These are phyloP conservation scores for Tupaia chinensis DNA, from an alignment of 2,113 vertebrate species.

Conservation along the genomic window DNA sequence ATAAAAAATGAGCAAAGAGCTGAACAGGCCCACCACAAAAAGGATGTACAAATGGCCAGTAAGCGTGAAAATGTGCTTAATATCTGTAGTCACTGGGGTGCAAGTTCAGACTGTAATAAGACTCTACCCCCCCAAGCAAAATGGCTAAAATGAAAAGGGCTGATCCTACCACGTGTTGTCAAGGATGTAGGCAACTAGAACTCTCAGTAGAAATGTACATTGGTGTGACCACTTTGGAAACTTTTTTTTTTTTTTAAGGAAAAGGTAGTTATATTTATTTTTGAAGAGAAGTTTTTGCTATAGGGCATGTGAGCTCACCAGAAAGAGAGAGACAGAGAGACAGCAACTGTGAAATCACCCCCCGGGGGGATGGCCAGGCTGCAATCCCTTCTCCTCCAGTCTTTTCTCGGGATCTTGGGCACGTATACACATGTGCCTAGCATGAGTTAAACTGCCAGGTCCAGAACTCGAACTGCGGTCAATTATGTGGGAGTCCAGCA, in stretches of 20 bases:
- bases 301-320: too few relatives aligned
- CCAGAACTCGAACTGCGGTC: too few relatives aligned
- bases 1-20: slow-evolving; percentile 11
- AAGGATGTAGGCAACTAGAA: background rate
- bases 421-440: too few relatives aligned
- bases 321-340: too few relatives aligned
- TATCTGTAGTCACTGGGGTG: background rate
- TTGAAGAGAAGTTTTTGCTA: too few relatives aligned
- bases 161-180: background rate
- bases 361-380: too few relatives aligned
- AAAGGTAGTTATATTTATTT: too few relatives aligned
- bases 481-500: too few relatives aligned
- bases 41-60: background rate
- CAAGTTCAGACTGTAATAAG: slow-evolving; percentile 21
- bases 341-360: too few relatives aligned
- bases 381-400: too few relatives aligned
- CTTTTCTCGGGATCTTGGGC: too few relatives aligned
- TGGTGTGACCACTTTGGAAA: slow-evolving; percentile 16
- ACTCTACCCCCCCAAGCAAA: background rate
- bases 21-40: background rate
- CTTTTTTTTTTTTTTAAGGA: background rate
- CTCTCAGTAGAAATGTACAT: background rate
- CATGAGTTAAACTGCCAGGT: too few relatives aligned
- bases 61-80: background rate
- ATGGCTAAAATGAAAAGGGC: slow-evolving; percentile 13